phyloP scores from a whole-genome alignment of 2,113 vertebrate species.

The Mormyrus iriodes region DNA sequence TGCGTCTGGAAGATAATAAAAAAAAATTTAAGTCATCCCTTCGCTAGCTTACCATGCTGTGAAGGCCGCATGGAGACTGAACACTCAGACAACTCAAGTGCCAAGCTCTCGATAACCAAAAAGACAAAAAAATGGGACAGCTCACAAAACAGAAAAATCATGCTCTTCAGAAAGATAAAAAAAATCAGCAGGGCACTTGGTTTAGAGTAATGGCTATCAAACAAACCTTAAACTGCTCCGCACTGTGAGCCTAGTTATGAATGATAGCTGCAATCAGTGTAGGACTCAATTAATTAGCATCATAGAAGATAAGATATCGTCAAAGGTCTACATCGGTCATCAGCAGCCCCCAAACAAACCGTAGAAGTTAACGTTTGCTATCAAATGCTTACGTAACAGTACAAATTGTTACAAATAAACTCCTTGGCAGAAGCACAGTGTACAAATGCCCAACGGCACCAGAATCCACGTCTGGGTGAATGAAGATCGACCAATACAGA shows the following conservation, averaged over 20 bases:
- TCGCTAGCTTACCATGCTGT: neutral
- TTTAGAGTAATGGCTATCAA: neutral
- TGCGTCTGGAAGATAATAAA: conserved; percentile 2
- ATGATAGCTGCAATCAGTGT: neutral
- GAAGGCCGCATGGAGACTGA: neutral
- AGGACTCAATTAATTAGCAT: neutral
- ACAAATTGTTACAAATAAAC: neutral
- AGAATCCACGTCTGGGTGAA: neutral
- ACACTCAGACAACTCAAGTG: neutral
- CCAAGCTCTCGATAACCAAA: neutral
- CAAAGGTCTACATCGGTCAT: neutral
- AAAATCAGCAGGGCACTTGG: neutral
- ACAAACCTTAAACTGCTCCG: neutral
- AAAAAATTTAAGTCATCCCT: neutral
- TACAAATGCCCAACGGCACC: neutral
- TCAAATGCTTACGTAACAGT: neutral
- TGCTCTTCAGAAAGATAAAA: neutral
- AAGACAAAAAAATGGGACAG: neutral
- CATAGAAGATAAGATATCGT: neutral
- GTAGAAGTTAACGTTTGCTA: neutral
- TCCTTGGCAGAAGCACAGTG: neutral
- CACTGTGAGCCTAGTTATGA: neutral
- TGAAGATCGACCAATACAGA: neutral
- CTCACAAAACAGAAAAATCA: neutral
- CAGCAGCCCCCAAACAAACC: neutral